Evolutionary conservation across 2,113 vertebrate genomes (phyloP).

Genomic region (Octodon degus): DNA sequence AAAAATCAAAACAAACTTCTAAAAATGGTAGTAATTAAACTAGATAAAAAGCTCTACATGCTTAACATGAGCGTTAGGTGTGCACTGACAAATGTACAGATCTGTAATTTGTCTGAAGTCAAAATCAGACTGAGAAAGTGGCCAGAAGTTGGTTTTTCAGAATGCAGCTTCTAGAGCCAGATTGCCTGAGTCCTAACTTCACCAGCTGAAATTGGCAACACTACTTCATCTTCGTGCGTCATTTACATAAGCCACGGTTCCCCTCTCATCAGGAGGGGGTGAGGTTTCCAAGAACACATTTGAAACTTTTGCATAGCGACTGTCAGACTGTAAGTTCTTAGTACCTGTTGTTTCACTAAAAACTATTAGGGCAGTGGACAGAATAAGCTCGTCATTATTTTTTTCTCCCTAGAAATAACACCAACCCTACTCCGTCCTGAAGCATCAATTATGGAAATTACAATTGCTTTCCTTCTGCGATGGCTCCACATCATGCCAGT

Average conservation of each 20-base stretch:
- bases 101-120: background rate
- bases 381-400: background rate
- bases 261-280: background rate
- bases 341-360: background rate
- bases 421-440: background rate
- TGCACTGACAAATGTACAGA: background rate
- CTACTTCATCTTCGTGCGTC: background rate
- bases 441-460: constrained; percentile 4
- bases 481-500: background rate
- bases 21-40: background rate
- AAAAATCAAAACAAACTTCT: constrained; percentile 18
- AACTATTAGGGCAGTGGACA: background rate
- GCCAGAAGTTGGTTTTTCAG: background rate
- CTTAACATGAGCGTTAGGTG: background rate
- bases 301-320: background rate
- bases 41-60: background rate
- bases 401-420: constrained; percentile 19
- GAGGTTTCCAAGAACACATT: background rate
- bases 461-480: background rate
- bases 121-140: background rate
- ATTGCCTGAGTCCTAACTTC: background rate
- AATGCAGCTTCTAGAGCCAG: background rate
- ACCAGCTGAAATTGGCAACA: background rate
- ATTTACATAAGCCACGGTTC: no score
- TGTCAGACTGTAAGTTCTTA: background rate